Evolutionary conservation across 2,113 vertebrate species (phyloP).

Genomic region (Platanista minor): DNA sequence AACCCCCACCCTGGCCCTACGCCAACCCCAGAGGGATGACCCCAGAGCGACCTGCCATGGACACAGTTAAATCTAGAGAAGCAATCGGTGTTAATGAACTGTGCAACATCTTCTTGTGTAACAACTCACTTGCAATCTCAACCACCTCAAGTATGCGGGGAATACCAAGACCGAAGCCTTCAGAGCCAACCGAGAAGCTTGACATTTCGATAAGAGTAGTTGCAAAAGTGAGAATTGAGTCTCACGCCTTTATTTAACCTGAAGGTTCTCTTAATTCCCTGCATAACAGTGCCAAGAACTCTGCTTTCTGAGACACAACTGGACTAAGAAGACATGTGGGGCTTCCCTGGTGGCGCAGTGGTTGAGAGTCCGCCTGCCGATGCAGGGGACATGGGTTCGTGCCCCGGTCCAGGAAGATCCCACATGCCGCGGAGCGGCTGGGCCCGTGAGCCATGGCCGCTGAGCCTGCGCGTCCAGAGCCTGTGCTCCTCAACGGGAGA

Average conservation of each 20-base stretch:
- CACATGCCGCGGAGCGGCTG: too few species aligned
- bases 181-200: background rate
- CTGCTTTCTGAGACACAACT: background rate
- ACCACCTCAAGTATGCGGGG: rapidly evolving
- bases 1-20: rapidly evolving
- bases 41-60: rapidly evolving
- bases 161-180: background rate
- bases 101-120: rapidly evolving
- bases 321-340: conserved; percentile 1
- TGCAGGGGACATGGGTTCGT: too few species aligned
- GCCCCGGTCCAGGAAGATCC: too few species aligned
- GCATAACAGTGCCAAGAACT: background rate
- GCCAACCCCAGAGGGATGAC: background rate
- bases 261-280: background rate
- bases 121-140: background rate
- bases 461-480: too few species aligned
- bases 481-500: too few species aligned
- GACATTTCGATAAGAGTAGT: background rate
- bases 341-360: too few species aligned
- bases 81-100: rapidly evolving
- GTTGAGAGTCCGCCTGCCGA: too few species aligned
- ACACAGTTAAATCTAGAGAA: background rate
- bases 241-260: background rate
- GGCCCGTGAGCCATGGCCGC: too few species aligned
- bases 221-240: background rate